Evolutionary conservation across 2,797 vertebrate species (phyloP), one percentile per base, ranked within the genome.

Genomic region (Sus cebifrons): DNA sequence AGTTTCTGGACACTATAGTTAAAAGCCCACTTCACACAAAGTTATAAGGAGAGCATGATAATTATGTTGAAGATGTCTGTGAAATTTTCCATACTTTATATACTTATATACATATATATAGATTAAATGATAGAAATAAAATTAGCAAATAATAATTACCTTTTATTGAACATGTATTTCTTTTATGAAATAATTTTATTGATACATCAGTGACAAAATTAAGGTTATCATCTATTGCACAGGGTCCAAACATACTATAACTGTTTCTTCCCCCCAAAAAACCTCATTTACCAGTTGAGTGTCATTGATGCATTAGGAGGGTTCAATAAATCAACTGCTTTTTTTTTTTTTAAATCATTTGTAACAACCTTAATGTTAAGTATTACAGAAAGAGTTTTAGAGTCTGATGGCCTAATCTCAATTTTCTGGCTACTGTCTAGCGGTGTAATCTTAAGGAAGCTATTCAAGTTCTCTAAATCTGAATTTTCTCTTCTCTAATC

Each of bases 401-500:
- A 71, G 40, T 75, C 25, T 60, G n/a, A 83, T 17, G 13, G 3
- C 68, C 40, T 93, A 25, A 56, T 93, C 93, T 95, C 60, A 95
- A 62, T 93, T 91, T 73, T 32, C 40, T 68, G 36, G 20, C 16
- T 94, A 27, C 18, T 49, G 83, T 64, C 18, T 70, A 73, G 29
- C 17, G 58, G 21, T 64, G 5, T 77, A 67, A 84, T 83, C 27
- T 85, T 92, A 92, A 32, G 5, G 82, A 96, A 73, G 44, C 68
- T 65, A 75, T 89, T 93, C n/a, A 85, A 64, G 36, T 97, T 95
- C 79, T 93, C 36, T 71, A 82, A 64, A 79, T 93, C n/a, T 74
- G 89, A 91, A 93, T 87, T 97, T 97, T 29, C 83, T 94, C 82
- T 92, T 94, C 74, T 95, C 60, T 77, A 36, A 49, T 58, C 14